Conservation (phyloP, 2,113 vertebrate species). For the Panthera uncia region DNA sequence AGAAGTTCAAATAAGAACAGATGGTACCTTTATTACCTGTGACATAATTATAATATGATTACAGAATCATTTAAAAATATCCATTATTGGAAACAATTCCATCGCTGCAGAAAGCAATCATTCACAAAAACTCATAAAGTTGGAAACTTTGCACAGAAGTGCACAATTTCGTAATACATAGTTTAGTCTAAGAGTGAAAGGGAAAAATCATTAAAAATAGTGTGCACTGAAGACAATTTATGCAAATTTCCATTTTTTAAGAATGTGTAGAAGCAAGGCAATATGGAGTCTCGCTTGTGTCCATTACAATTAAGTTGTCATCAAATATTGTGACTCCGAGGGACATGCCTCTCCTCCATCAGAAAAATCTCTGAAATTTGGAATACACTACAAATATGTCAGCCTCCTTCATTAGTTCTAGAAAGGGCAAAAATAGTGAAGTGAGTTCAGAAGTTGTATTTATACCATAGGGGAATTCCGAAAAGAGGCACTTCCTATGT, state of each 20-base stretch:
- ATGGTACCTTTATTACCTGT: not conserved
- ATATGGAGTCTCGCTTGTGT: not conserved
- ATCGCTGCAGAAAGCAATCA: conserved; percentile 16
- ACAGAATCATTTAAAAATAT: conserved; percentile 34
- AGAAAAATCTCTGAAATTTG: not conserved
- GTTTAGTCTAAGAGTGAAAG: not conserved
- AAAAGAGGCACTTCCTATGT: not conserved
- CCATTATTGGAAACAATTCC: not conserved
- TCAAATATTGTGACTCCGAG: not conserved
- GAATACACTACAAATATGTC: not conserved
- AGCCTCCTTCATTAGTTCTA: not conserved
- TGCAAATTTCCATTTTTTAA: not conserved
- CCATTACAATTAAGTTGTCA: not conserved
- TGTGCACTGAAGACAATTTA: not conserved
- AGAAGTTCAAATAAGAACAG: conserved; percentile 44
- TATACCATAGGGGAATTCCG: not conserved
- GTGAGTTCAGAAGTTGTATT: not conserved
- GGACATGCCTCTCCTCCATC: not conserved
- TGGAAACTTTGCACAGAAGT: not conserved
- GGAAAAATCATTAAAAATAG: not conserved
- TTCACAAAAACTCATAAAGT: not conserved
- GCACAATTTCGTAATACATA: not conserved
- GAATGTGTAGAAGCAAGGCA: not conserved
- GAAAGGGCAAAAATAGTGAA: not conserved
- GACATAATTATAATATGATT: conserved; percentile 26